phyloP scores from a whole-genome alignment of 2,113 vertebrate genomes.

The Nothocercus nigrocapillus region DNA sequence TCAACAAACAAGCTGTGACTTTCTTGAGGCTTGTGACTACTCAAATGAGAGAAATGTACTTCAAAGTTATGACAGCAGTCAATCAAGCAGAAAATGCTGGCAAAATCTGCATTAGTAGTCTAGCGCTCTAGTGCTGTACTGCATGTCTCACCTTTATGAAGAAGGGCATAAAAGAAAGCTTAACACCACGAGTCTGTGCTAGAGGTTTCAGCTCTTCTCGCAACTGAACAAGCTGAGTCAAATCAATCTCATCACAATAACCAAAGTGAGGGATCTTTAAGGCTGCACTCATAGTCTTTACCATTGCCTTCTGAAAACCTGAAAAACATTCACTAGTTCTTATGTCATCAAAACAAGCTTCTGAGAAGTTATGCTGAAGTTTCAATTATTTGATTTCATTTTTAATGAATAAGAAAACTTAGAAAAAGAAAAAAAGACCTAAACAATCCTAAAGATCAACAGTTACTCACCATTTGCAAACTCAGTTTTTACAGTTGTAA shows the following conservation, averaged over 20 bases:
- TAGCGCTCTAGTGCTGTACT: neutral
- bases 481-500: neutral
- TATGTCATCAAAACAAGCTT: neutral
- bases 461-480: neutral
- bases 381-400: neutral
- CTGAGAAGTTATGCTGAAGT: neutral
- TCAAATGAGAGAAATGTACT: neutral
- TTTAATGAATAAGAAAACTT: neutral
- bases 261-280: slow-evolving; percentile 96
- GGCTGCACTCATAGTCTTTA: slow-evolving; percentile 92
- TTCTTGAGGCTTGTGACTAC: neutral
- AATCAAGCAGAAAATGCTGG: neutral
- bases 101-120: neutral
- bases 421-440: neutral
- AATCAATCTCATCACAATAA: slow-evolving; percentile 92
- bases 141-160: slow-evolving; percentile 90
- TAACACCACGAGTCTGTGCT: slow-evolving; percentile 82
- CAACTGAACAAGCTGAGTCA: slow-evolving; percentile 85
- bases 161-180: slow-evolving; percentile 95
- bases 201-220: slow-evolving; percentile 82
- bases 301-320: slow-evolving; percentile 97
- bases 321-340: slow-evolving; percentile 21
- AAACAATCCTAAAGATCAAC: neutral
- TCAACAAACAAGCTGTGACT: neutral
- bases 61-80: neutral